Conservation (phyloP, 2,888 invertebrate genomes). For the Esperia sulphurella region DNA sequence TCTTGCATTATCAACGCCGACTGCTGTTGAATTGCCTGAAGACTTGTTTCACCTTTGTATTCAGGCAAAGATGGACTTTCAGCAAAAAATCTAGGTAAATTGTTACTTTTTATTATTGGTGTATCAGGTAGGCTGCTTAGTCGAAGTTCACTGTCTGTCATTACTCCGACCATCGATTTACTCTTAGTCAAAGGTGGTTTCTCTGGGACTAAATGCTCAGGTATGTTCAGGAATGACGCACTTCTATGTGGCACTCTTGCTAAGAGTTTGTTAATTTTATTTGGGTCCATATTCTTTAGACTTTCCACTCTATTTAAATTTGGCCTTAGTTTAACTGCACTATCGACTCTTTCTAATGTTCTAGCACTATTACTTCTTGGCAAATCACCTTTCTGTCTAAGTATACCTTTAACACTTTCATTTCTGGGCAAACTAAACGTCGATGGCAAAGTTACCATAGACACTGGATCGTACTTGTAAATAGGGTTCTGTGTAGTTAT, state of each 20-base stretch:
- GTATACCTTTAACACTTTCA: slow-evolving; percentile 66
- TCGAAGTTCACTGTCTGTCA: slow-evolving; percentile 48
- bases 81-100: slow-evolving; percentile 68
- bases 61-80: slow-evolving; percentile 58
- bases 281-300: slow-evolving; percentile 62
- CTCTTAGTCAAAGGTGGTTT: slow-evolving; percentile 64
- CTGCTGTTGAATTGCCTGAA: slow-evolving; percentile 74
- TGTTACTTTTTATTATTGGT: slow-evolving; percentile 68
- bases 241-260: slow-evolving; percentile 68
- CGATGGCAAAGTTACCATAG: slow-evolving; percentile 51
- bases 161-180: slow-evolving; percentile 64
- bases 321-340: slow-evolving; percentile 44
- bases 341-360: slow-evolving; percentile 58
- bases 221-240: slow-evolving; percentile 71
- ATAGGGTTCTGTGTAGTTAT: slow-evolving; percentile 59
- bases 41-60: slow-evolving; percentile 64
- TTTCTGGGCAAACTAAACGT: slow-evolving; percentile 56
- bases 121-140: slow-evolving; percentile 68
- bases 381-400: slow-evolving; percentile 44
- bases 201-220: slow-evolving; percentile 58
- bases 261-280: slow-evolving; percentile 61
- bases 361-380: slow-evolving; percentile 61
- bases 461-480: slow-evolving; percentile 64
- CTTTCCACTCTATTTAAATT: slow-evolving; percentile 64
- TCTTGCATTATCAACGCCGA: slow-evolving; percentile 70